Evolutionary conservation across 2,888 invertebrate genomes (phyloP).

Genomic region (Pachliopta kotzebuea): DNA sequence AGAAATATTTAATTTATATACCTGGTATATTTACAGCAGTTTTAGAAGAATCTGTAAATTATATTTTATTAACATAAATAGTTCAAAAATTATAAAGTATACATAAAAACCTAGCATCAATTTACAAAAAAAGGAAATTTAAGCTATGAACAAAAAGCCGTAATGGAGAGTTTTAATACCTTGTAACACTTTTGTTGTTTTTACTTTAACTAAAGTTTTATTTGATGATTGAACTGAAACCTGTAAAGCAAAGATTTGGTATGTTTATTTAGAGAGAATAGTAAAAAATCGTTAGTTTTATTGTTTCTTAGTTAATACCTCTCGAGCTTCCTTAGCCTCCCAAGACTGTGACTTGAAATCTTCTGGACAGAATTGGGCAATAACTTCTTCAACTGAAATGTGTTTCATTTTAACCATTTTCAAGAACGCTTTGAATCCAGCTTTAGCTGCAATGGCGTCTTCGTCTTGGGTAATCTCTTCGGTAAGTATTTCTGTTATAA

Average conservation of each 20-base stretch:
- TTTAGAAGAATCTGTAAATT: conserved; percentile 8
- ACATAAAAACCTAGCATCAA: background rate
- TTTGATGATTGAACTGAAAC: conserved; percentile 55
- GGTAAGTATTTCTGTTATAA: conserved; percentile 90
- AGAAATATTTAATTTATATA: background rate
- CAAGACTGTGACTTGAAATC: conserved; percentile 91
- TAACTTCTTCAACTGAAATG: conserved; percentile 90
- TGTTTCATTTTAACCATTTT: conserved; percentile 91
- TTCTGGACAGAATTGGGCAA: conserved; percentile 90
- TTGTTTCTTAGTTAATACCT: conserved; percentile 67
- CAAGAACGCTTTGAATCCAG: conserved; percentile 92
- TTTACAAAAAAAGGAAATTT: background rate
- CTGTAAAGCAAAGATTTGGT: conserved; percentile 42
- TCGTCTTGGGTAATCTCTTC: conserved; percentile 90
- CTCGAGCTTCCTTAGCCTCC: conserved; percentile 86
- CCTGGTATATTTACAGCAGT: background rate
- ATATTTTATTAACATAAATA: background rate
- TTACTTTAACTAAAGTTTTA: conserved; percentile 53
- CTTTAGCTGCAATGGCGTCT: conserved; percentile 87
- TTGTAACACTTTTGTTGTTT: conserved; percentile 53
- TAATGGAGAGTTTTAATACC: conserved; percentile 42
- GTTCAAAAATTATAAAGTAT: conserved; percentile 6
- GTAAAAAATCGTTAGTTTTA: background rate
- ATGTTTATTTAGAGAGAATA: background rate
- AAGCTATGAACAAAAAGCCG: background rate